Conservation (phyloP, 2,888 invertebrate genomes). For the Calliscelio sp. region DNA sequence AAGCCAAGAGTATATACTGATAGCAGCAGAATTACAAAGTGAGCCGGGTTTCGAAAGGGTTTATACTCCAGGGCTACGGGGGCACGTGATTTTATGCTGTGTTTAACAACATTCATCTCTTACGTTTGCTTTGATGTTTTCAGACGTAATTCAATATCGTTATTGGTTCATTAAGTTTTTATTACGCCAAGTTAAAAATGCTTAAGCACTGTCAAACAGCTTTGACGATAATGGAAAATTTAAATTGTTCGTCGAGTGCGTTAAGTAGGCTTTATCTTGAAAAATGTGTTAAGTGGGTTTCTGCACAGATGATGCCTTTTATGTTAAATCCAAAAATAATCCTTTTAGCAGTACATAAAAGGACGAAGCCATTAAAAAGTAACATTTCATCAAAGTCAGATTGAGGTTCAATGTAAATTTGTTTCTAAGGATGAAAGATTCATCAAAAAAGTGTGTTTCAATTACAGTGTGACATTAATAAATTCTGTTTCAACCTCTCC, state of each 20-base stretch:
- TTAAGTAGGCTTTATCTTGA: too few species aligned
- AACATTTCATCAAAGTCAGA: too few species aligned
- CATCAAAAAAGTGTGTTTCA: too few species aligned
- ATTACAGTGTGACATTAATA: too few species aligned
- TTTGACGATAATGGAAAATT: conserved; percentile 22
- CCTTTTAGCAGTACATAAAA: too few species aligned
- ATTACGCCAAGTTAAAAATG: not conserved
- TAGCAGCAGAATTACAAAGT: conserved; percentile 20
- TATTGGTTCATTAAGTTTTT: conserved; percentile 34
- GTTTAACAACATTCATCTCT: conserved; percentile 37
- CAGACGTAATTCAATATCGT: conserved; percentile 24
- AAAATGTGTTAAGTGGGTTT: too few species aligned
- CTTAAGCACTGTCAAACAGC: not conserved
- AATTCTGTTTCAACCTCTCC: too few species aligned
- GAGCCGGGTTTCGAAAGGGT: conserved; percentile 4
- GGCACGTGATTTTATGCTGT: conserved; percentile 19
- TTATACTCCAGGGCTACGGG: not conserved
- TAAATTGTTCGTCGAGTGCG: not conserved
- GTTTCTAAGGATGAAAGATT: too few species aligned
- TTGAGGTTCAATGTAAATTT: too few species aligned
- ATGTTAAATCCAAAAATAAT: too few species aligned
- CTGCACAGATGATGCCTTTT: too few species aligned
- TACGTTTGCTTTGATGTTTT: conserved; percentile 28
- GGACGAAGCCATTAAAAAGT: too few species aligned
- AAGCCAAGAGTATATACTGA: conserved; percentile 32